These are phyloP conservation scores for Calameuta idolon DNA, from an alignment of 2,888 invertebrate genomes.

Conservation along the genomic window DNA sequence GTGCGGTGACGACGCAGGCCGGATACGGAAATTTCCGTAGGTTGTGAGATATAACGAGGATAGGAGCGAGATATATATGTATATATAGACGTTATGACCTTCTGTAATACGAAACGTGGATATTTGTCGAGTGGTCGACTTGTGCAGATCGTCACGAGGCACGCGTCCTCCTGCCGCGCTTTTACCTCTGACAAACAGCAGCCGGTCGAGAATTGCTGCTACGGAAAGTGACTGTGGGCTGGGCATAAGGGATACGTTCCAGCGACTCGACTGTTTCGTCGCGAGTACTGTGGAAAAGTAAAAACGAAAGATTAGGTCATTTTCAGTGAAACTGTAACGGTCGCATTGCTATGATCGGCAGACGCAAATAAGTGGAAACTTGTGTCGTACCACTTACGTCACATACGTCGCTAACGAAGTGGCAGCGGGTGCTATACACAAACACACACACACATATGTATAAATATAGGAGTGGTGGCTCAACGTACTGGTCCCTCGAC, in stretches of 20 bases:
- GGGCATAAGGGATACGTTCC: background rate
- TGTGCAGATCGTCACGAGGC: background rate
- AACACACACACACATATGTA: too few relatives aligned
- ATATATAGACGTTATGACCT: background rate
- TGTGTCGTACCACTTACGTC: background rate
- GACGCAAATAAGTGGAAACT: background rate
- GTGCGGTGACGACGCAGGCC: slow-evolving; percentile 5
- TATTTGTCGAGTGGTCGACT: background rate
- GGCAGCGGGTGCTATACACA: background rate
- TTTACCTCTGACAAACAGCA: background rate
- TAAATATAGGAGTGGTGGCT: background rate
- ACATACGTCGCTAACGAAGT: background rate
- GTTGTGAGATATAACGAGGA: slow-evolving; percentile 1
- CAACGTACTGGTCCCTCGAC: background rate
- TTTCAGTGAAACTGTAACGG: background rate
- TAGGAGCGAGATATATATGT: background rate
- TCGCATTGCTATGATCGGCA: background rate
- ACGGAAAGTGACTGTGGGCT: background rate
- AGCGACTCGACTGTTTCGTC: background rate
- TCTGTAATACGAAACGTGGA: slow-evolving; percentile 2
- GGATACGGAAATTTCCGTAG: slow-evolving; percentile 6
- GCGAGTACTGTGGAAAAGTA: background rate
- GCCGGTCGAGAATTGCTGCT: background rate
- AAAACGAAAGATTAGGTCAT: background rate
- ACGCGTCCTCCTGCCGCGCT: background rate